Evolutionary conservation across 1,140 invertebrate genomes (phyloP), one percentile per base, ranked within the genome.

Genomic region (Leptinotarsa undecemlineata): DNA sequence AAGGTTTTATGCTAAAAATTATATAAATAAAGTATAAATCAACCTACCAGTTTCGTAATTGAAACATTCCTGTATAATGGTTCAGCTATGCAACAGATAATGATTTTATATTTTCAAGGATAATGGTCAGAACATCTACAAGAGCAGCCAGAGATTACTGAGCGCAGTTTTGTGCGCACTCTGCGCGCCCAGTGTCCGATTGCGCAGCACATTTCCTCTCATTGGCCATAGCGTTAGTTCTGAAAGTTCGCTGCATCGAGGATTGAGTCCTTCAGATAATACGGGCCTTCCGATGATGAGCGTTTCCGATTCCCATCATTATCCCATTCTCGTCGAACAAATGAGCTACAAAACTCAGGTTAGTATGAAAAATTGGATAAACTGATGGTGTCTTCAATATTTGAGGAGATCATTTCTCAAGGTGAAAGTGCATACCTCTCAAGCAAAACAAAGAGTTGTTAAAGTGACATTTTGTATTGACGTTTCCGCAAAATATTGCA

Each of bases 111-210:
- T 20, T n/a, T 68, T 68, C 8, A 23, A 70, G 68, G 68, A 70
- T 20, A 57, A 70, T 57, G 68, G 68, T 21, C 68, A 70, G 47
- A 19, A 57, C 15, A 70, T 70, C 20, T 51, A 70, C 21, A 70
- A 70, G 17, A 86, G 88, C 42, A 88, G 86, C 74, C 92, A 95
- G 78, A 89, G 93, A 66, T 86, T 96, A 17, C 83, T 96, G 6
- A 94, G 93, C 63, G 94, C 94, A 5, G 91, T 96, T 5, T 84
- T 96, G 26, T 94, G 94, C 48, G 92, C 95, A 0, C 86, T 96
- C 2, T 94, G 94, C 82, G 91, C 91, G 71, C 93, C 94, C 1
- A 90, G 90, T 4, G 90, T 96, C 19, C 90, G 94, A 69, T 86
- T 96, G 2, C 89, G 93, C 20, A 91, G 90, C 61, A 94, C 93